These are phyloP conservation scores for Drosophila lacteicornis DNA, from an alignment of 1,140 invertebrate genomes.

Conservation along the genomic window DNA sequence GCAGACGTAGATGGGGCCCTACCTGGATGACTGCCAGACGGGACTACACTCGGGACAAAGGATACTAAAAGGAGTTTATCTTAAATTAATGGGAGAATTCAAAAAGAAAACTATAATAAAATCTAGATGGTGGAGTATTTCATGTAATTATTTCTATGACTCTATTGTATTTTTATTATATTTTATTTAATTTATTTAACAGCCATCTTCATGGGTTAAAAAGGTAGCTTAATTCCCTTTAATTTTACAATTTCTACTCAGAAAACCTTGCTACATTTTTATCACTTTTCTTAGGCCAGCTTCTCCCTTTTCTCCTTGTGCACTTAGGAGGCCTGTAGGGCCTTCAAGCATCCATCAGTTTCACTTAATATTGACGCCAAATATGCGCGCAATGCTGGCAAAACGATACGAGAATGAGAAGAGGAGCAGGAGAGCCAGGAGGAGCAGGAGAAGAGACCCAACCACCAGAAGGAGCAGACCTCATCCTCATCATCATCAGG, in stretches of 20 bases:
- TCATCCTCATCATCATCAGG: constrained; percentile 19
- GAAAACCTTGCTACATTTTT: background rate
- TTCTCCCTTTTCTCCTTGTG: constrained; percentile 22
- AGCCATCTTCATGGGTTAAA: too few species aligned
- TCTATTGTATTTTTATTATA: too few species aligned
- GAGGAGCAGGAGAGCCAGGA: constrained; percentile 2
- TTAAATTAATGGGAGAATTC: background rate
- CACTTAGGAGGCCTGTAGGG: constrained; percentile 31
- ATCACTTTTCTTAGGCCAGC: background rate
- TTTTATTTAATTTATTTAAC: too few species aligned
- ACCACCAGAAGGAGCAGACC: constrained; percentile 17
- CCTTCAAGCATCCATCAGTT: constrained; percentile 81
- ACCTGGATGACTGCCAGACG: constrained; percentile 46
- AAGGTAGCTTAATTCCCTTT: too few species aligned
- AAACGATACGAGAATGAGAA: constrained; percentile 72
- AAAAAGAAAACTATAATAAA: background rate
- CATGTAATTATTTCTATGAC: too few species aligned
- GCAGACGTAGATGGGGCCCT: constrained; percentile 41
- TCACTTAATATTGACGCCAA: constrained; percentile 85
- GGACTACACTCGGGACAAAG: constrained; percentile 27
- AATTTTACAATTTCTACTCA: background rate
- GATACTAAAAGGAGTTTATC: background rate
- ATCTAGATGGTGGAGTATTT: background rate
- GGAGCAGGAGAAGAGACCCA: constrained; percentile 4
- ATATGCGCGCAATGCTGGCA: constrained; percentile 83